phyloP scores from a whole-genome alignment of 2,113 vertebrate species.

The Tautogolabrus adspersus region DNA sequence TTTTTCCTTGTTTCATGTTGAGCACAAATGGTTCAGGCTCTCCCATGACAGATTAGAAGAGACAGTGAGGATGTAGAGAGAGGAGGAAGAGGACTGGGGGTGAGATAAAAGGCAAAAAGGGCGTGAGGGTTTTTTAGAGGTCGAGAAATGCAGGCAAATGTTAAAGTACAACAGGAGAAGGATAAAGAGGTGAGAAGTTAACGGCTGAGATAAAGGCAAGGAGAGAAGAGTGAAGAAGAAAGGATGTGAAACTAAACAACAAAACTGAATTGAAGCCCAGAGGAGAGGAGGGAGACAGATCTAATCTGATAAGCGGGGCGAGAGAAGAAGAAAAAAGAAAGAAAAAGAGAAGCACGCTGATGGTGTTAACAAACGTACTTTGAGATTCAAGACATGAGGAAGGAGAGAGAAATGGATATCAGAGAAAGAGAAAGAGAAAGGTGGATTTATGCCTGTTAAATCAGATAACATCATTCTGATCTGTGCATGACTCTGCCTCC shows the following conservation, averaged over 20 bases:
- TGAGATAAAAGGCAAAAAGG: slow-evolving; percentile 2
- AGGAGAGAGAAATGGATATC: slow-evolving; percentile 28
- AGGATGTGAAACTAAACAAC: slow-evolving; percentile 59
- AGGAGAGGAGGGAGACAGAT: slow-evolving; percentile 56
- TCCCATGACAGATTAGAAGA: slow-evolving; percentile 53
- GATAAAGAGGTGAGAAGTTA: slow-evolving; percentile 51
- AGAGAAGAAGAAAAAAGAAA: slow-evolving; percentile 31
- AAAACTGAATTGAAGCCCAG: slow-evolving; percentile 67
- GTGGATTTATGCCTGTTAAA: slow-evolving; percentile 50
- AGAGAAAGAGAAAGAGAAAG: slow-evolving; percentile 18
- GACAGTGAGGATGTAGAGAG: slow-evolving; percentile 23
- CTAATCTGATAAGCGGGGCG: slow-evolving; percentile 65
- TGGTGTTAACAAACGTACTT: slow-evolving; percentile 47
- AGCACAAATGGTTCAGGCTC: slow-evolving; percentile 28
- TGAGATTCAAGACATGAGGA: slow-evolving; percentile 37
- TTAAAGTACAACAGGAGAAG: slow-evolving; percentile 25
- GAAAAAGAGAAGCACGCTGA: slow-evolving; percentile 32
- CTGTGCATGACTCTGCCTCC: slow-evolving; percentile 11
- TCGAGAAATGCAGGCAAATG: slow-evolving; percentile 26
- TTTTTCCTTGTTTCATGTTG: slow-evolving; percentile 38
- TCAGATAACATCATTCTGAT: slow-evolving; percentile 60
- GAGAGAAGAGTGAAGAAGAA: slow-evolving; percentile 48
- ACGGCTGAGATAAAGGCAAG: slow-evolving; percentile 43
- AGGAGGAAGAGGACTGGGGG: slow-evolving; percentile 2
- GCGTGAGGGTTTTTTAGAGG: slow-evolving; percentile 20